Percentiles rank a stretch among this genome's conserved stretches.
phyloP scores from a whole-genome alignment of 2,888 invertebrate species.

The Agrotis exclamationis region DNA sequence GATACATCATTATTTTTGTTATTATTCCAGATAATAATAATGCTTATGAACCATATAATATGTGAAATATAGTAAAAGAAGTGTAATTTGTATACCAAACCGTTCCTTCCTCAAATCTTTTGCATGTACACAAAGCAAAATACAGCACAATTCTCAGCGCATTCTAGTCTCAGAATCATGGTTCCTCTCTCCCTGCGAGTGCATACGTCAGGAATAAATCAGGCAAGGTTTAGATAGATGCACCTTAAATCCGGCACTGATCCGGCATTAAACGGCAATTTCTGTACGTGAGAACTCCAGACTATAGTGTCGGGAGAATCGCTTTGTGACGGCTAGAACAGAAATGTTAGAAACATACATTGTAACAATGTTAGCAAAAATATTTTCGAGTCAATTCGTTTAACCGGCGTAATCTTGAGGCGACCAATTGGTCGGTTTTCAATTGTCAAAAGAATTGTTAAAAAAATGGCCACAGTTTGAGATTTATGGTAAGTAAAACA shows the following conservation, averaged over 20 bases:
- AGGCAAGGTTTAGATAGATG: conserved; percentile 68
- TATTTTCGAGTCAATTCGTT: not conserved
- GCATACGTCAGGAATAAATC: conserved; percentile 74
- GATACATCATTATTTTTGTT: too few relatives aligned
- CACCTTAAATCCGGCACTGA: conserved; percentile 68
- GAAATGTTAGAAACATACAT: conserved; percentile 16
- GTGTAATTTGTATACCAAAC: not conserved
- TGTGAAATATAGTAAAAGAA: not conserved
- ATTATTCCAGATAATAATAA: too few relatives aligned
- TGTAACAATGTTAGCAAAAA: not conserved
- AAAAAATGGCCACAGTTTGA: too few relatives aligned
- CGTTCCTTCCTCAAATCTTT: not conserved
- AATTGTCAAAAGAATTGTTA: too few relatives aligned
- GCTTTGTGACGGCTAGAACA: conserved; percentile 16
- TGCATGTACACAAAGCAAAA: conserved; percentile 29
- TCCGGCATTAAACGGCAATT: conserved; percentile 70
- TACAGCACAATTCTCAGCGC: conserved; percentile 35
- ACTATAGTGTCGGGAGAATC: conserved; percentile 36
- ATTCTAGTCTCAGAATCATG: conserved; percentile 46
- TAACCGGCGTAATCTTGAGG: too few relatives aligned
- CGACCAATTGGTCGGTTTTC: too few relatives aligned
- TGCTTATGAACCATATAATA: too few relatives aligned
- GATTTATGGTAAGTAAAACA: not conserved
- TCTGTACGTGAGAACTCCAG: conserved; percentile 57
- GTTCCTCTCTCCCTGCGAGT: conserved; percentile 50